These are phyloP conservation scores for Ferdinandea cuprea DNA, from an alignment of 2,888 invertebrate species.

Conservation along the genomic window DNA sequence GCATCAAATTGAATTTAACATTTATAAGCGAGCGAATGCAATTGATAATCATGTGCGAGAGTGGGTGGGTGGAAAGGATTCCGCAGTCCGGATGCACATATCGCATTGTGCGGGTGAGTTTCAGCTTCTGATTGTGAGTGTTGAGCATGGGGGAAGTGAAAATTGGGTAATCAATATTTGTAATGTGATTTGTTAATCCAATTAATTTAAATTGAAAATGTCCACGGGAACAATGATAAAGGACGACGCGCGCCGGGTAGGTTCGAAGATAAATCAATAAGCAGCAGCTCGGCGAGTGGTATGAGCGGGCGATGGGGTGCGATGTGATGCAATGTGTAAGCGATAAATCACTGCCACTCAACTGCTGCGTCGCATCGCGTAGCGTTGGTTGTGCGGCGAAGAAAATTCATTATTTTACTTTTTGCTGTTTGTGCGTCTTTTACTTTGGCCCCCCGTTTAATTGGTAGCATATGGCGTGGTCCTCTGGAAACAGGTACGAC, in stretches of 20 bases:
- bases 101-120: background rate
- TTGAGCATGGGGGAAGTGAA: conserved; percentile 63
- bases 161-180: conserved; percentile 74
- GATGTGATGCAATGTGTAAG: conserved; percentile 46
- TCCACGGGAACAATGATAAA: conserved; percentile 64
- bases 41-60: conserved; percentile 42
- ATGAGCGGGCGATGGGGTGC: background rate
- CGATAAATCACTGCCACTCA: conserved; percentile 70
- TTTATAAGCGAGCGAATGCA: conserved; percentile 59
- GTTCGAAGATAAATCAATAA: conserved; percentile 59
- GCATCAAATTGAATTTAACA: conserved; percentile 67
- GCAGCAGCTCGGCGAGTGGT: background rate
- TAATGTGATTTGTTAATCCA: conserved; percentile 75
- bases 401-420: conserved; percentile 48
- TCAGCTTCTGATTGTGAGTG: too few species aligned
- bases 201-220: conserved; percentile 74
- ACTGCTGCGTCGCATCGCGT: background rate
- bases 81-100: conserved; percentile 20
- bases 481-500: conserved; percentile 58
- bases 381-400: background rate
- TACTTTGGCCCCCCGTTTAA: conserved; percentile 32
- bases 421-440: conserved; percentile 12
- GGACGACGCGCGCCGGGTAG: conserved; percentile 34
- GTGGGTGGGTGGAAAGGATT: conserved; percentile 19
- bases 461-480: conserved; percentile 58